Conservation (phyloP, 2,888 invertebrate genomes). For the Cheilosia scutellata region DNA sequence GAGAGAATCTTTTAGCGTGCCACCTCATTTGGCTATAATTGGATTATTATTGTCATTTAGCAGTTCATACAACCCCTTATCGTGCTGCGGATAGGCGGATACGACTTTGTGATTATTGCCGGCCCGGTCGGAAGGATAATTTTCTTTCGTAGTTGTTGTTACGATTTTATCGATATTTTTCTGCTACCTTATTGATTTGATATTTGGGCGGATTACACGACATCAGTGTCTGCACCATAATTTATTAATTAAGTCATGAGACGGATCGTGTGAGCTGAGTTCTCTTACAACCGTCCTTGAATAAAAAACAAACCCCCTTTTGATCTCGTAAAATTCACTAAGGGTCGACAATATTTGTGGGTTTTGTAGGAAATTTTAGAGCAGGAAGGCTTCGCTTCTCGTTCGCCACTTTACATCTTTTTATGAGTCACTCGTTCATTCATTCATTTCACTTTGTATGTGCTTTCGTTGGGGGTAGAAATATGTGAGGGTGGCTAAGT, state of each 20-base stretch:
- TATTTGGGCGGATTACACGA: conserved; percentile 44
- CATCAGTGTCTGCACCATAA: conserved; percentile 51
- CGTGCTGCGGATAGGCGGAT: conserved; percentile 37
- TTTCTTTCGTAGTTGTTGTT: conserved; percentile 52
- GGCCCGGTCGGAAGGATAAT: conserved; percentile 50
- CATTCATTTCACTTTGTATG: conserved; percentile 49
- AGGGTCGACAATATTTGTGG: conserved; percentile 14
- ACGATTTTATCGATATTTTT: conserved; percentile 68
- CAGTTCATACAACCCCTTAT: conserved; percentile 47
- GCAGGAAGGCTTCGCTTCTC: background rate
- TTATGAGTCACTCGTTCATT: conserved; percentile 70
- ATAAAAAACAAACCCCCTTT: conserved; percentile 5
- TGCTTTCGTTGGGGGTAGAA: conserved; percentile 36
- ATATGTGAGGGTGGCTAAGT: conserved; percentile 31
- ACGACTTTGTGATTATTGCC: conserved; percentile 56
- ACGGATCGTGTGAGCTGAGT: conserved; percentile 24
- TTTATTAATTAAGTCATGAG: conserved; percentile 64
- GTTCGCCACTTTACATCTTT: conserved; percentile 17
- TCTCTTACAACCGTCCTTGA: background rate
- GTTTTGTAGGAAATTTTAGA: conserved; percentile 16
- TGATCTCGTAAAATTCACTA: conserved; percentile 33
- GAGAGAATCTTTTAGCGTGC: conserved; percentile 33
- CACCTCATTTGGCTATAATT: conserved; percentile 61
- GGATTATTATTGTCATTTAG: conserved; percentile 68
- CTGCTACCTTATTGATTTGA: conserved; percentile 53